Evolutionary conservation across 2,113 vertebrate genomes (phyloP), one percentile per base, ranked within the genome.

Genomic region (Phainopepla nitens): DNA sequence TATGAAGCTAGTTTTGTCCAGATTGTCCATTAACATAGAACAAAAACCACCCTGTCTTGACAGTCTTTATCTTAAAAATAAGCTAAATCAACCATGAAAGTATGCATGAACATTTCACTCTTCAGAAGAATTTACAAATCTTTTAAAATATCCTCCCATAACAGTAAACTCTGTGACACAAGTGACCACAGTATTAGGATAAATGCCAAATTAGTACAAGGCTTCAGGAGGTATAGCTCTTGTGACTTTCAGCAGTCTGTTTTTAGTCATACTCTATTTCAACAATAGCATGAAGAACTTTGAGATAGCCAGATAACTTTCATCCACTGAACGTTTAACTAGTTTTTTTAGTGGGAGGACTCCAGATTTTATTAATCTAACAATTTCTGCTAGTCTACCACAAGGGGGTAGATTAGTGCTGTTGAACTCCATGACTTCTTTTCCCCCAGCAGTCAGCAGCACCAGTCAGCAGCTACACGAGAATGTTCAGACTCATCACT

Each of bases 391-490:
- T 18, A 2, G 21, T 50, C 27, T 89, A 72, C 85, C 96, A 89
- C 95, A 49, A 82, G 95, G 81, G 87, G 96, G 94, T 94, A 84
- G 87, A 71, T 61, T 24, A 15, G 73, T 44, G n/a, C 83, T 33
- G 35, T 20, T 83, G 42, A 62, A 66, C 47, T 27, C 49, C 4
- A 0, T 36, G 23, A 13, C 18, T 28, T 22, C 1, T 47, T 82
- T 54, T 15, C 54, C 29, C 21, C 13, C 28, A 39, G 35, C 27
- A 17, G 7, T 49, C 25, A 27, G 39, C 47, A 17, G 22, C 12
- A 36, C 15, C 39, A 20, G 15, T 27, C 47, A 50, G 19, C 33
- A 45, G 8, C 21, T 60, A 3, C 6, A 22, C 39, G 13, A 47
- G 17, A 56, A 1, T 29, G 28, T 50, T 66, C 33, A 42, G 33